These are phyloP conservation scores for Coturnix japonica DNA, from an alignment of 2,113 vertebrate genomes.

Conservation along the genomic window DNA sequence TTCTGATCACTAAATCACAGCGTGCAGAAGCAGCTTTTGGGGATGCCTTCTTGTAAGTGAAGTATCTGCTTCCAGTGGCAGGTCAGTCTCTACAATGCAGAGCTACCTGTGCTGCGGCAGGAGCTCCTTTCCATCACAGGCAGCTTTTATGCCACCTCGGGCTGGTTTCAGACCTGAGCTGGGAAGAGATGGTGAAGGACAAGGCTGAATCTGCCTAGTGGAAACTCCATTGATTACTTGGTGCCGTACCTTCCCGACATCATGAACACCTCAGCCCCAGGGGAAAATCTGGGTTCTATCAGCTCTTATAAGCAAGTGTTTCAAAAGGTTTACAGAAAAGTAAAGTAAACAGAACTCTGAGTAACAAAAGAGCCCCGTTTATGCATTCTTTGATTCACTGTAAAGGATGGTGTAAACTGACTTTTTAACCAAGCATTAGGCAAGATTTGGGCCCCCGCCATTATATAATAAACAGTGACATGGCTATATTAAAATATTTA, in stretches of 20 bases:
- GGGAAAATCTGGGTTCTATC: slow-evolving; percentile 82
- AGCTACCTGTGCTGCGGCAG: not conserved
- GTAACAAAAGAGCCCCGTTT: slow-evolving; percentile 88
- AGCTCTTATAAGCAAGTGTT: slow-evolving; percentile 87
- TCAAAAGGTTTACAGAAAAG: slow-evolving; percentile 89
- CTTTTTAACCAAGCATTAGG: slow-evolving; percentile 97
- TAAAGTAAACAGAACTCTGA: slow-evolving; percentile 88
- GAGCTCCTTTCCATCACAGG: not conserved
- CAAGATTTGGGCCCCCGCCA: slow-evolving; percentile 95
- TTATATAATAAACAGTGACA: slow-evolving; percentile 99
- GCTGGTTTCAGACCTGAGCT: not conserved
- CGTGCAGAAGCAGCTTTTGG: not conserved
- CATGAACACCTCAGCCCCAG: slow-evolving; percentile 76
- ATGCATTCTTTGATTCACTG: slow-evolving; percentile 86
- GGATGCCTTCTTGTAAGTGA: not conserved
- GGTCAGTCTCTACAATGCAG: not conserved
- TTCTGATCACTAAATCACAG: not conserved
- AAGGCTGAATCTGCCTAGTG: slow-evolving; percentile 22
- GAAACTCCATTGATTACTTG: slow-evolving; percentile 69
- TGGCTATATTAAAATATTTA: slow-evolving; percentile 99
- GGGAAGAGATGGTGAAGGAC: not conserved
- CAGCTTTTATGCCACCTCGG: not conserved
- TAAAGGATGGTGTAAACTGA: slow-evolving; percentile 94
- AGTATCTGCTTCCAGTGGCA: not conserved
- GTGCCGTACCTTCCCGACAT: slow-evolving; percentile 73